Evolutionary conservation across 2,888 invertebrate genomes (phyloP), one percentile per base, ranked within the genome.

Genomic region (Drosophila algonquin): DNA sequence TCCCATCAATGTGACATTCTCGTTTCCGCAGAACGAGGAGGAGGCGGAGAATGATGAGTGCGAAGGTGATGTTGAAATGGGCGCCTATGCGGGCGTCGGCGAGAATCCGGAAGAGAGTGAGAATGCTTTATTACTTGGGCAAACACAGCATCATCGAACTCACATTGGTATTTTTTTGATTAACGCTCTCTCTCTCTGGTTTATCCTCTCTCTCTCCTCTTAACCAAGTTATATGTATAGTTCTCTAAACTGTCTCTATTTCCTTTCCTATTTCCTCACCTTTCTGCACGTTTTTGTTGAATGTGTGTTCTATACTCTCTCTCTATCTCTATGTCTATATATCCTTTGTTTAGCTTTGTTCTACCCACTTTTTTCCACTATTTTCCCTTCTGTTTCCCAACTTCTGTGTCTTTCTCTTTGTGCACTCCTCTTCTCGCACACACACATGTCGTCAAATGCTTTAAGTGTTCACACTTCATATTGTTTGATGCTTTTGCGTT

Each of bases 1-100:
- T 84, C 96, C 97, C 2, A 94, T 97, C 75, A 98, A 97, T 90
- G 97, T 98, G 1, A 96, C 97, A 1, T 98, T 98, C 92, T 96
- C 97, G 1, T 94, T 98, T 68, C 96, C 97, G 0, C 96, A 96
- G 89, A 94, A 96, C 59, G 95, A 96, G 75, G 97, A 97, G 82
- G 92, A 92, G 72, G 90, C 90, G 64, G 92, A 92, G 77, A 92
- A 92, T 78, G 90, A 89, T 58, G 92, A 92, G 77, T 91, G 91
- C 87, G 92, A 92, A 72, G 90, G 86, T 74, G 92, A 92, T 79
- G 85, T 79, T 68, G 92, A 92, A 72, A 79, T 90, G 61, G 88
- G 87, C 78, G 83, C 86, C 75, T 91, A 90, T 88, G 90, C 89
- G n/a, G 88, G 83, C 76, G 90, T 87, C 76, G 90, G 87, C 73